A percentile compares a stretch with the other conserved stretches of the same genome.
Conservation (phyloP, 2,888 invertebrate genomes). For the Andrena marginata region DNA sequence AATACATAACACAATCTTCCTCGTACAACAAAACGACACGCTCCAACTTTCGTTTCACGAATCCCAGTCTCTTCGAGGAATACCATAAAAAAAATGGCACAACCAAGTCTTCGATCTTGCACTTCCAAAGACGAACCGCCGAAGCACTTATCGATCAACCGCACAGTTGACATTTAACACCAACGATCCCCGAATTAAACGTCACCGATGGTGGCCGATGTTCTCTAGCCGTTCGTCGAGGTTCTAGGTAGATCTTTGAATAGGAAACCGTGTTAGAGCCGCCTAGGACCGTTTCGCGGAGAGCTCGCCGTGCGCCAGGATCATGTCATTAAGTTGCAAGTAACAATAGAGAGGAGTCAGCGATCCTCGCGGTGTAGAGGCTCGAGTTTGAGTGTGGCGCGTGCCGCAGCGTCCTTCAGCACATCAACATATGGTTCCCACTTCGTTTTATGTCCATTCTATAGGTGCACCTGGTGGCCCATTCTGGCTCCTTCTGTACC, state of each 20-base stretch:
- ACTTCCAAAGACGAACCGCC: background rate
- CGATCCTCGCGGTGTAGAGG: slow-evolving; percentile 77
- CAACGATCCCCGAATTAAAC: too few species aligned
- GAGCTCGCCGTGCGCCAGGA: slow-evolving; percentile 11
- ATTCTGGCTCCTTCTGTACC: slow-evolving; percentile 59
- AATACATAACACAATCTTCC: background rate
- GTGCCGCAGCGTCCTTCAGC: slow-evolving; percentile 81
- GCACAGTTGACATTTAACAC: background rate
- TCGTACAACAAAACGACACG: background rate
- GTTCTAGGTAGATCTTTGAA: background rate
- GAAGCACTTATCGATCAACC: background rate
- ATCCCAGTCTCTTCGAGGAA: background rate
- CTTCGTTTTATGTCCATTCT: slow-evolving; percentile 81
- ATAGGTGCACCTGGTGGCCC: slow-evolving; percentile 72
- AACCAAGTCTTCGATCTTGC: background rate
- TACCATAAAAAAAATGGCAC: background rate
- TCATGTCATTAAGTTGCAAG: slow-evolving; percentile 14
- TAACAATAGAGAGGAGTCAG: slow-evolving; percentile 30
- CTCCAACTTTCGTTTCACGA: background rate
- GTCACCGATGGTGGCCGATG: background rate
- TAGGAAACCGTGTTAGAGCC: background rate
- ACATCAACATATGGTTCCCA: slow-evolving; percentile 83
- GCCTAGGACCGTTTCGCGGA: background rate
- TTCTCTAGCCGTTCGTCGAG: background rate
- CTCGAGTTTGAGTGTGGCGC: slow-evolving; percentile 83